These are phyloP conservation scores for Eupithecia pulchellata DNA, from an alignment of 2,888 invertebrate species.

Conservation along the genomic window DNA sequence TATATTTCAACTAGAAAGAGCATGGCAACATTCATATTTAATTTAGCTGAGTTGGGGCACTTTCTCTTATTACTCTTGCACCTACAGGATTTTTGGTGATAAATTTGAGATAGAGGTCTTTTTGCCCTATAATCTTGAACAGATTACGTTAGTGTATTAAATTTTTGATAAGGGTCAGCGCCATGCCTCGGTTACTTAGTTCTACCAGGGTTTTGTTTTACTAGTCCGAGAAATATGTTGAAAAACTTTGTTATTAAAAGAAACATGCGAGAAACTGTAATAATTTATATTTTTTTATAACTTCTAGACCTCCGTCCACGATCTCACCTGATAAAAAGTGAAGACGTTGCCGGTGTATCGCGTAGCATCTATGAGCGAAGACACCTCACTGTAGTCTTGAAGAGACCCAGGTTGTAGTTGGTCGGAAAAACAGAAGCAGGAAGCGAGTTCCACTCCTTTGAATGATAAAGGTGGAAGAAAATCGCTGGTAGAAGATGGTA, in stretches of 20 bases:
- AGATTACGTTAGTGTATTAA: not conserved
- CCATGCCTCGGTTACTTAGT: not conserved
- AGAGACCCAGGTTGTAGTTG: no score
- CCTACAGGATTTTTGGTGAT: conserved; percentile 49
- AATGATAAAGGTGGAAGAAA: no score
- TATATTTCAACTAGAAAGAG: conserved; percentile 57
- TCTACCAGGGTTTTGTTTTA: not conserved
- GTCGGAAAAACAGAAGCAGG: no score
- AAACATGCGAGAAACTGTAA: not conserved
- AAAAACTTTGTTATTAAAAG: not conserved
- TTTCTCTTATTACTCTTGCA: conserved; percentile 59
- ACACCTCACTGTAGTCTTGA: no score
- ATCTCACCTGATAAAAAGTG: no score
- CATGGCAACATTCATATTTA: conserved; percentile 59
- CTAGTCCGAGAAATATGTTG: not conserved
- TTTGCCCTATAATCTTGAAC: not conserved
- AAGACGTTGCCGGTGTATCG: no score
- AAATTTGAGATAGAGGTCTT: conserved; percentile 1
- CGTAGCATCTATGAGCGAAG: no score
- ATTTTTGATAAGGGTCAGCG: not conserved
- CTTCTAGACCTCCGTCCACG: no score
- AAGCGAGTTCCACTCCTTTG: no score
- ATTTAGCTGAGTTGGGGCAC: conserved; percentile 58
- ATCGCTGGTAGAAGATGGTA: no score
- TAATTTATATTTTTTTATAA: no score